Conservation (phyloP, 2,113 vertebrate genomes). For the Labeo rohita region DNA sequence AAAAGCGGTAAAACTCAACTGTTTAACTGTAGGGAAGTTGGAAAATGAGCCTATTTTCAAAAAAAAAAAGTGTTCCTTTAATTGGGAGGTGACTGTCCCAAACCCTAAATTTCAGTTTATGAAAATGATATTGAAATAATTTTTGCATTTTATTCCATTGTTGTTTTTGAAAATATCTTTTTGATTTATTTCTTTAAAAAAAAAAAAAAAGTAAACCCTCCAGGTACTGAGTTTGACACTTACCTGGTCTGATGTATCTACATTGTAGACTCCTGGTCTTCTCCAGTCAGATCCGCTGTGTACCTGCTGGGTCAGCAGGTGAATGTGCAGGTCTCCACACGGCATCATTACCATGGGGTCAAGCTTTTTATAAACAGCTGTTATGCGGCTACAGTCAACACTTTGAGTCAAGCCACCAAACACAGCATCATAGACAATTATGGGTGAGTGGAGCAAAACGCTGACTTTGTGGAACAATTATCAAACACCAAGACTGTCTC, state of each 20-base stretch:
- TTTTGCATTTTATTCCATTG: no score
- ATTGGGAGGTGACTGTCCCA: no score
- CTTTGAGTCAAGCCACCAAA: constrained; percentile 40
- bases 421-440: constrained; percentile 70
- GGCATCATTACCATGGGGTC: constrained; percentile 48
- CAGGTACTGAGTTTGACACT: no score
- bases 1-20: no score
- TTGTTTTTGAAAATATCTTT: no score
- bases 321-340: constrained; percentile 68
- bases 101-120: no score
- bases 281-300: constrained; percentile 47
- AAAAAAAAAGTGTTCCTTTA: no score
- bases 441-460: constrained; percentile 62
- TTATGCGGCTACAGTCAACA: constrained; percentile 57
- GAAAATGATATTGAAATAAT: no score
- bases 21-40: no score
- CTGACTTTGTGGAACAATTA: background rate
- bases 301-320: constrained; percentile 68
- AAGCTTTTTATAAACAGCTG: constrained; percentile 72
- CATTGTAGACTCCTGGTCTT: constrained; percentile 66
- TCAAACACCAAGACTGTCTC: background rate
- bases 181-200: no score
- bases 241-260: background rate
- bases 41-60: no score
- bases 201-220: no score